Percentiles rank a stretch among this genome's conserved stretches.
Conservation (phyloP, 2,888 invertebrate genomes). For the Agrotis segetum region DNA sequence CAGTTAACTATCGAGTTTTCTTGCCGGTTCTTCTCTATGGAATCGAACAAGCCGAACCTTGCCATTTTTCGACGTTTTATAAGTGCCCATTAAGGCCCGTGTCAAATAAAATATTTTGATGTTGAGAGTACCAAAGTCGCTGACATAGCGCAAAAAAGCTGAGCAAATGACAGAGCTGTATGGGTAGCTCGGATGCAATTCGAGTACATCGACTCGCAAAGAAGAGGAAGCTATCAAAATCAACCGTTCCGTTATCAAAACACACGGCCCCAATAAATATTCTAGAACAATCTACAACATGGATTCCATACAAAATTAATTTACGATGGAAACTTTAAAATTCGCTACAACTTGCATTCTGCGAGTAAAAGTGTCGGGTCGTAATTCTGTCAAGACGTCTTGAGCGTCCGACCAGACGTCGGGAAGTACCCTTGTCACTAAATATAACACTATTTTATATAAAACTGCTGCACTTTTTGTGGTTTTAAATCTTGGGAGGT, state of each 20-base stretch:
- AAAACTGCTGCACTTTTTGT: conserved; percentile 20
- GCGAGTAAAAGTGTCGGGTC: conserved; percentile 42
- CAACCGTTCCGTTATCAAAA: neutral
- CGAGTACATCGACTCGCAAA: too few species aligned
- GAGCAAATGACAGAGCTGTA: too few species aligned
- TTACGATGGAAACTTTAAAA: conserved; percentile 42
- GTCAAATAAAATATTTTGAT: too few species aligned
- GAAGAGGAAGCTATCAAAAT: too few species aligned
- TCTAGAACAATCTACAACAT: conserved; percentile 12
- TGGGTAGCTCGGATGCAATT: too few species aligned
- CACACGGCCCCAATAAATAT: conserved; percentile 27
- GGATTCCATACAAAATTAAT: conserved; percentile 38
- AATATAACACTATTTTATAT: conserved; percentile 43
- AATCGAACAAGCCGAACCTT: too few species aligned
- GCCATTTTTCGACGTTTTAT: too few species aligned
- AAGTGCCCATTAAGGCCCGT: too few species aligned
- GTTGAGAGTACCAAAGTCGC: too few species aligned
- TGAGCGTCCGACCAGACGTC: conserved; percentile 49
- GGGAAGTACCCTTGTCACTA: conserved; percentile 41
- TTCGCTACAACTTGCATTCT: conserved; percentile 35
- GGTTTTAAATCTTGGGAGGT: conserved; percentile 17
- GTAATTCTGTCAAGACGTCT: conserved; percentile 57
- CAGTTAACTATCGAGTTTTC: too few species aligned
- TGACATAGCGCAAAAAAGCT: too few species aligned
- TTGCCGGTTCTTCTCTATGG: too few species aligned